Conservation (phyloP, 2,888 invertebrate species). For the Netelia inedita region DNA sequence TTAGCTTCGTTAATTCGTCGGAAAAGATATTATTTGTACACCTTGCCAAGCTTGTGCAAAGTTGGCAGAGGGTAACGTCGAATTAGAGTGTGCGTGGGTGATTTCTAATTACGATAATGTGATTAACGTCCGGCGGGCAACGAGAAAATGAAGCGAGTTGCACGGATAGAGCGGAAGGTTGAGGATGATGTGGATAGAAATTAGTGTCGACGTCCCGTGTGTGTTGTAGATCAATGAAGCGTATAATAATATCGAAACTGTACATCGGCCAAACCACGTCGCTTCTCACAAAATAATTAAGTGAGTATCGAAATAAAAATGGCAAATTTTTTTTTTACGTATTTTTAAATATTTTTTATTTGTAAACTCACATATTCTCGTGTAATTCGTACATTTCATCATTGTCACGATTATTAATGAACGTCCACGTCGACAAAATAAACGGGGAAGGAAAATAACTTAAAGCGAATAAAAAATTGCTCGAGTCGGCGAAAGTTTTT, state of each 20-base stretch:
- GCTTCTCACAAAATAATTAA: too few relatives aligned
- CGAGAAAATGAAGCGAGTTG: constrained; percentile 47
- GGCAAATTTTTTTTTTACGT: too few relatives aligned
- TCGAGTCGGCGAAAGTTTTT: background rate
- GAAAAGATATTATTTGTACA: too few relatives aligned
- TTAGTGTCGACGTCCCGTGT: constrained; percentile 17
- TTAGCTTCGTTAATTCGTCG: too few relatives aligned
- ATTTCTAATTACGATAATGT: constrained; percentile 72
- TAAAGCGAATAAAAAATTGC: background rate
- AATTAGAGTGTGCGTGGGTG: constrained; percentile 48
- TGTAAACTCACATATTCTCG: background rate
- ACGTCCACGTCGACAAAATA: background rate
- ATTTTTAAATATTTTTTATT: background rate
- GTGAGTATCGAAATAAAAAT: too few relatives aligned
- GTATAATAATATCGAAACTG: constrained; percentile 30
- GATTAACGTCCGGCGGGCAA: constrained; percentile 71
- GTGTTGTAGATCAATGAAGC: constrained; percentile 55
- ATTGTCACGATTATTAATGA: background rate
- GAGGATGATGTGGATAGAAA: constrained; percentile 21
- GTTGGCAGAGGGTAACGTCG: background rate
- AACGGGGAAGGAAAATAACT: background rate
- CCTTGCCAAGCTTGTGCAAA: background rate
- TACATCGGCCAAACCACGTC: background rate
- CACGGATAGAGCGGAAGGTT: background rate
- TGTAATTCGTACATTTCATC: background rate